These are phyloP conservation scores for Globia sparganii DNA, from an alignment of 2,888 invertebrate genomes.

Conservation along the genomic window DNA sequence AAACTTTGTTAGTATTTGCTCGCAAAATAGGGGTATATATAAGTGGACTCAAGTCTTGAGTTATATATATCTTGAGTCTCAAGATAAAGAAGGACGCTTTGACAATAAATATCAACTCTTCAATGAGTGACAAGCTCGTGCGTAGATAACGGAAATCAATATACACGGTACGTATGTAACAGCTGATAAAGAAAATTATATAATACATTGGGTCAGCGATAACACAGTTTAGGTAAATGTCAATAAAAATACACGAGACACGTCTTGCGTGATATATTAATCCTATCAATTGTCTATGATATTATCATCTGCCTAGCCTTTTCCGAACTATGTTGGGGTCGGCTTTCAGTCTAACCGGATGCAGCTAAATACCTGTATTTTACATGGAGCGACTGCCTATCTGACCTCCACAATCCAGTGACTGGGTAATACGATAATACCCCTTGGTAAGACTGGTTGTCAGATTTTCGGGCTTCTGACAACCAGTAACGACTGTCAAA, in stretches of 20 bases:
- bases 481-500: too few species aligned
- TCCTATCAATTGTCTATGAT: not conserved
- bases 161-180: not conserved
- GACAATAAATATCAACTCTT: slow-evolving; percentile 34
- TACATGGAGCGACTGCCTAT: too few species aligned
- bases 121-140: slow-evolving; percentile 41
- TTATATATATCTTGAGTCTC: too few species aligned
- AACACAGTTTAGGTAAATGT: not conserved
- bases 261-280: not conserved
- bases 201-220: slow-evolving; percentile 9
- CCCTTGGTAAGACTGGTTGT: too few species aligned
- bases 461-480: too few species aligned
- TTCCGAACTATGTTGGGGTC: too few species aligned
- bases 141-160: slow-evolving; percentile 35
- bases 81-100: not conserved
- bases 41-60: slow-evolving; percentile 4
- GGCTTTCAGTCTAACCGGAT: too few species aligned
- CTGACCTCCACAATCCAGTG: too few species aligned
- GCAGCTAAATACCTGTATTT: too few species aligned
- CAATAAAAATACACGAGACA: not conserved
- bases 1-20: slow-evolving; percentile 18
- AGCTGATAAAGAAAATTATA: slow-evolving; percentile 9
- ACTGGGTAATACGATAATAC: too few species aligned
- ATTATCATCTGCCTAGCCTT: too few species aligned
- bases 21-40: slow-evolving; percentile 15